A percentile compares a stretch with the other conserved stretches of the same genome.
phyloP scores from a whole-genome alignment of 2,797 vertebrate species.

The Sebastes vulpes region DNA sequence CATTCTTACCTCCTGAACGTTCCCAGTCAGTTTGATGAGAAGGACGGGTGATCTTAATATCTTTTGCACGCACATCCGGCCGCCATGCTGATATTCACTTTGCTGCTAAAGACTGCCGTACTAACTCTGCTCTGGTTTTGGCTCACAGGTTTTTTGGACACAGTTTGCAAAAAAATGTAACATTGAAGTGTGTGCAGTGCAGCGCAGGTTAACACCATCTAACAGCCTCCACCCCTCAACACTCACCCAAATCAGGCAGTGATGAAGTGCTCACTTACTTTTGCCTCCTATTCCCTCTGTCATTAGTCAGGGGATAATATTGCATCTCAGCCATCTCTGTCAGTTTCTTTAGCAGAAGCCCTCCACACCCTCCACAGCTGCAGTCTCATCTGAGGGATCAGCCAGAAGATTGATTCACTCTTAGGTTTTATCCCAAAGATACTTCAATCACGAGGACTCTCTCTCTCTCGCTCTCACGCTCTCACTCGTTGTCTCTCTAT shows the following conservation, averaged over 20 bases:
- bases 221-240: constrained; percentile 14
- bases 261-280: constrained; percentile 51
- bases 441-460: constrained; percentile 49
- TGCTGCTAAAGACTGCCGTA: constrained; percentile 11
- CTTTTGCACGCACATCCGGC: not conserved
- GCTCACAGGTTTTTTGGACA: constrained; percentile 17
- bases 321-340: constrained; percentile 46
- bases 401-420: constrained; percentile 59
- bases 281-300: constrained; percentile 30
- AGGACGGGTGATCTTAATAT: not conserved
- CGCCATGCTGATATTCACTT: not conserved
- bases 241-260: constrained; percentile 39
- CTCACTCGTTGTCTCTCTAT: not conserved
- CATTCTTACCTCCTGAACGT: not conserved
- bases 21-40: not conserved
- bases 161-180: not conserved
- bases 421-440: constrained; percentile 54
- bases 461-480: not conserved
- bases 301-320: constrained; percentile 42
- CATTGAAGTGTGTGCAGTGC: not conserved
- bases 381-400: constrained; percentile 61
- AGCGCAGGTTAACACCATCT: constrained; percentile 14
- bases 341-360: constrained; percentile 39
- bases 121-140: constrained; percentile 36
- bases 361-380: constrained; percentile 38